Evolutionary conservation across 2,888 invertebrate species (phyloP), one percentile per base, ranked within the genome.

Genomic region (Pecten maximus): DNA sequence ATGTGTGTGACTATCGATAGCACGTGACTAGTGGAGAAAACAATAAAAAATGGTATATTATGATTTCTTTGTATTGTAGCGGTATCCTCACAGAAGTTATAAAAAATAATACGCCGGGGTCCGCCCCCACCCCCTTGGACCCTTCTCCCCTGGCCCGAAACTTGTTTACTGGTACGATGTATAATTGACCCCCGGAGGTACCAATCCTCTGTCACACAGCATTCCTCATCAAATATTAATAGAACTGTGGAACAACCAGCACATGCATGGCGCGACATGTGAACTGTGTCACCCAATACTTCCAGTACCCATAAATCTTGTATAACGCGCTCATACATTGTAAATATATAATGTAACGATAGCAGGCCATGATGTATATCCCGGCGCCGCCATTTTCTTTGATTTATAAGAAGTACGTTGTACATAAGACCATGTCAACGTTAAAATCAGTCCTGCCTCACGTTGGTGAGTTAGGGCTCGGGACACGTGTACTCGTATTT

Each of bases 401-500:
- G 48, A 48, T 48, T n/a, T 48, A 48, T 48, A 48, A 12, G 54
- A 54, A 54, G 54, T 54, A 6, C 23, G 35, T 74, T 4, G 19
- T 2, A 74, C 35, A 23, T 8, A 10, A 12, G 44, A 44, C 8
- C 44, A 28, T 74, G 74, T 74, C 74, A 28, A 15, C 35, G 35
- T 10, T 28, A 12, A 8, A 19, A 35, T 35, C 74, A 35, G 2
- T 23, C 8, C 74, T 0, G 8, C 35, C 74, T 19, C 19, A 54
- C 54, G 23, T 54, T 54, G 54, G 23, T 54, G 54, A 54, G 54
- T 19, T n/a, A 48, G 12, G 19, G 16, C n/a, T 54, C 2, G 19
- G 54, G 54, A 54, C 54, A 54, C 54, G 54, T 54, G 54, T 54
- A 54, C 54, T 54, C 54, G n/a, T 54, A 54, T 48, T 48, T 16